A percentile compares a stretch with the other conserved stretches of the same genome.
Conservation (phyloP, 2,888 invertebrate genomes). For the Phortica okadai region DNA sequence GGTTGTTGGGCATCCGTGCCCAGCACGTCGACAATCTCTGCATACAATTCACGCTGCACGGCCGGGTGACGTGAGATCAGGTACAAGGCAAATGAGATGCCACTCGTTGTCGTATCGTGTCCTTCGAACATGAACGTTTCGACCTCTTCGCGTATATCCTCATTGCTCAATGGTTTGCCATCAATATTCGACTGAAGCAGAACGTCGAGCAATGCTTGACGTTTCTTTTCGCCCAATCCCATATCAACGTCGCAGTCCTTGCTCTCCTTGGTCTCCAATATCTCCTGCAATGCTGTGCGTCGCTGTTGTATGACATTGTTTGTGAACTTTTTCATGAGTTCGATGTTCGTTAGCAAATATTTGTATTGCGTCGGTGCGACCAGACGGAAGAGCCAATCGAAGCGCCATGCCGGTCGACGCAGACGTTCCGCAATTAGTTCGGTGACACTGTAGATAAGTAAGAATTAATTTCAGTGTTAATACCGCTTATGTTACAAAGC, state of each 20-base stretch:
- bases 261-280: conserved; percentile 27
- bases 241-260: conserved; percentile 47
- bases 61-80: conserved; percentile 68
- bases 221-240: conserved; percentile 79
- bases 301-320: conserved; percentile 60
- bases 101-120: conserved; percentile 74
- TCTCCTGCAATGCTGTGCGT: conserved; percentile 45
- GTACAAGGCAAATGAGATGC: conserved; percentile 67
- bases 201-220: conserved; percentile 82
- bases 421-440: conserved; percentile 47
- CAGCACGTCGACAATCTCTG: conserved; percentile 68
- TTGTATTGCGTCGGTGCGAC: conserved; percentile 40
- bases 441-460: conserved; percentile 34
- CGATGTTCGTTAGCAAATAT: conserved; percentile 49
- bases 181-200: conserved; percentile 80
- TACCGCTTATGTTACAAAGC: not conserved
- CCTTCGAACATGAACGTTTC: conserved; percentile 82
- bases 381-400: conserved; percentile 46
- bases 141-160: conserved; percentile 82
- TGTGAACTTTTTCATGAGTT: conserved; percentile 66
- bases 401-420: conserved; percentile 49
- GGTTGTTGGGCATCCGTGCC: conserved; percentile 61
- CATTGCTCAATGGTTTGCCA: conserved; percentile 78
- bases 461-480: no score
- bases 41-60: conserved; percentile 65